A percentile compares a stretch with the other conserved stretches of the same genome.
Conservation (phyloP, 1,140 invertebrate genomes). For the Drosophila leontia region DNA sequence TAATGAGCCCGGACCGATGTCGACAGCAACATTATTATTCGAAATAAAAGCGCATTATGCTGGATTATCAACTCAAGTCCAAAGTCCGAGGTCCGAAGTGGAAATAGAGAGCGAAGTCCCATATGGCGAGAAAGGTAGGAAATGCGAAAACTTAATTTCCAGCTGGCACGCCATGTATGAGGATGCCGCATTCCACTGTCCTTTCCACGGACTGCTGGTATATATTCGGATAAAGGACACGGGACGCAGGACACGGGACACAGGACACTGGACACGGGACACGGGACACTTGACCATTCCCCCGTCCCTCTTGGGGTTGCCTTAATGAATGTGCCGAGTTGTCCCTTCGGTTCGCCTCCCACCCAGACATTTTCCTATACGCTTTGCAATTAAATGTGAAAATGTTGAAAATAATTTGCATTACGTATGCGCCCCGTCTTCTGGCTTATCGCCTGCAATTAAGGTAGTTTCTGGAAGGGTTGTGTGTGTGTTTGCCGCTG, state of each 20-base stretch:
- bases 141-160: conserved; percentile 83
- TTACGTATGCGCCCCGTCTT: conserved; percentile 72
- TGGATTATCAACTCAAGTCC: conserved; percentile 78
- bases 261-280: conserved; percentile 26
- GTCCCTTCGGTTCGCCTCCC: conserved; percentile 21
- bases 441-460: conserved; percentile 83
- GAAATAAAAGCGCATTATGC: conserved; percentile 85
- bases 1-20: conserved; percentile 80
- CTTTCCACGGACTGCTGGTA: conserved; percentile 10
- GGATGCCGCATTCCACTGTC: conserved; percentile 46
- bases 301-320: conserved; percentile 24
- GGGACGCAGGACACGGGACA: conserved; percentile 24
- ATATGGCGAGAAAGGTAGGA: conserved; percentile 67
- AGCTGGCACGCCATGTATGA: conserved; percentile 73
- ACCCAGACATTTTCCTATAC: conserved; percentile 14
- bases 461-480: conserved; percentile 76
- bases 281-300: conserved; percentile 50
- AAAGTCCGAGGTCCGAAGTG: conserved; percentile 18
- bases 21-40: conserved; percentile 84
- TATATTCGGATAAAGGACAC: conserved; percentile 21
- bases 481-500: conserved; percentile 8
- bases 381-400: conserved; percentile 84
- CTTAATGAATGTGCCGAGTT: conserved; percentile 75
- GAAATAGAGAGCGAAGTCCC: conserved; percentile 16
- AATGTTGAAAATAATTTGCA: conserved; percentile 84